Conservation (phyloP, 2,888 invertebrate genomes). For the Eremobia ochroleuca region DNA sequence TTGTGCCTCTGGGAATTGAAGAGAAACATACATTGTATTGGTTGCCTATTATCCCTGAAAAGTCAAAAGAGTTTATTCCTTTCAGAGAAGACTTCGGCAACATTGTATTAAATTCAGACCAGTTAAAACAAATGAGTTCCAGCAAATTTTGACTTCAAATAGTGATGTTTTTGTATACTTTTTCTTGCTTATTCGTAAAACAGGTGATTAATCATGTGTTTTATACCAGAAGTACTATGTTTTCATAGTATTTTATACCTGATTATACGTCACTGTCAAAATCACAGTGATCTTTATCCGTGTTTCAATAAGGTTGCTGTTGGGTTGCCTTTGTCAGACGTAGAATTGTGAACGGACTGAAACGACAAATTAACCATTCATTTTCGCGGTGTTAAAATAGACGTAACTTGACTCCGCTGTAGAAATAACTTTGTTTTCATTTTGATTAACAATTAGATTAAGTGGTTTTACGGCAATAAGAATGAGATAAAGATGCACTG, state of each 20-base stretch:
- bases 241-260: background rate
- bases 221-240: background rate
- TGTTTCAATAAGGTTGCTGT: background rate
- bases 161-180: background rate
- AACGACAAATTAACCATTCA: background rate
- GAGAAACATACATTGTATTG: slow-evolving; percentile 43
- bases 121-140: background rate
- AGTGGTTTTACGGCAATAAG: background rate
- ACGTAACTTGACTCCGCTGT: no score
- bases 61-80: slow-evolving; percentile 3
- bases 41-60: slow-evolving; percentile 16
- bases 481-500: background rate
- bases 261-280: background rate
- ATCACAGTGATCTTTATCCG: background rate
- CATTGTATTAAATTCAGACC: background rate
- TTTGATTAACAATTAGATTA: background rate
- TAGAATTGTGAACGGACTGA: background rate
- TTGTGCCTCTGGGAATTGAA: slow-evolving; percentile 32
- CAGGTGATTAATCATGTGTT: background rate
- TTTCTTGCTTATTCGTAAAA: no score
- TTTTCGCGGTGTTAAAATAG: background rate
- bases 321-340: background rate
- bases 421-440: no score
- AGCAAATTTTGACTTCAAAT: background rate
- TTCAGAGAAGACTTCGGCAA: background rate